These are phyloP conservation scores for Furnarius figulus DNA, from an alignment of 2,113 vertebrate species.

Conservation along the genomic window DNA sequence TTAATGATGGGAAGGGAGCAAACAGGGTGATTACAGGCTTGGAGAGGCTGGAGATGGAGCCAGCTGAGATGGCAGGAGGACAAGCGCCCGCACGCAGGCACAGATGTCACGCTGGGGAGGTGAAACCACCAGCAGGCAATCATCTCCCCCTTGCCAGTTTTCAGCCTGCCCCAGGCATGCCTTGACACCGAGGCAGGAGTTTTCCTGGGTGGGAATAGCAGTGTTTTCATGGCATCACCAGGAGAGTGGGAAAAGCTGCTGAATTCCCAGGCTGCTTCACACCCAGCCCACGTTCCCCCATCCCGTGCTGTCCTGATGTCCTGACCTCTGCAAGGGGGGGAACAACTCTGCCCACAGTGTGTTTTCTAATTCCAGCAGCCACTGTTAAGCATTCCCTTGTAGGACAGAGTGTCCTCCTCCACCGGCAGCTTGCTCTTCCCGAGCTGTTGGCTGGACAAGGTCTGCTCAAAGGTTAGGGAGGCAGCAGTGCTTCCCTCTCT, in stretches of 20 bases:
- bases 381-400: neutral
- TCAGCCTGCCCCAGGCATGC: neutral
- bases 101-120: neutral
- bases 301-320: neutral
- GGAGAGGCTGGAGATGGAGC: neutral
- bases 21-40: neutral
- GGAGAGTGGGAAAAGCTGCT: neutral
- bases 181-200: neutral
- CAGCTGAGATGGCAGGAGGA: neutral
- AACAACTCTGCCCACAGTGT: neutral
- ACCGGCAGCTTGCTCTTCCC: neutral
- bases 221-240: neutral
- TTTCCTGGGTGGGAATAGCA: neutral
- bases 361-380: neutral
- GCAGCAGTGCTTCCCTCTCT: neutral
- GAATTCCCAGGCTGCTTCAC: neutral
- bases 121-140: neutral
- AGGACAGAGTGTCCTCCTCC: neutral
- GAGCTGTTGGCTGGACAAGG: neutral
- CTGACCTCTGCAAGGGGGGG: neutral
- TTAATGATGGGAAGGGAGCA: neutral
- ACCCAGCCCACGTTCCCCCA: neutral
- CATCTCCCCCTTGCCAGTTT: neutral
- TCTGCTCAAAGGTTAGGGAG: neutral
- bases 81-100: accelerated